Base-by-base conservation (phyloP, 2,888 invertebrate species). In the Parnassius smintheus region DNA sequence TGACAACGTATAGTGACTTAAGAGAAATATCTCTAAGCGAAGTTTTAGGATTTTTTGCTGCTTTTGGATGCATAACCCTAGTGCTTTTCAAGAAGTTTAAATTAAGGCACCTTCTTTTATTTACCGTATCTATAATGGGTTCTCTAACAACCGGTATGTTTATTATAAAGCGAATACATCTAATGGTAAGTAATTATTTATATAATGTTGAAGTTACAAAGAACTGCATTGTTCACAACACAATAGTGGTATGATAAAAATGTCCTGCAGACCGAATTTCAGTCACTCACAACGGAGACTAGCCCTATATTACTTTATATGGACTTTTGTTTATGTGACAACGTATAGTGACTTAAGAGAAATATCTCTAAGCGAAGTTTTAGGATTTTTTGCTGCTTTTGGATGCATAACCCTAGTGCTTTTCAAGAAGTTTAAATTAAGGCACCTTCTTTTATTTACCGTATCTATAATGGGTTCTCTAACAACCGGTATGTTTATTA, bases 291-390 rank as follows among this genome's bases (percentile, higher is more conserved):
- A 18, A 18, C 18, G 18, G n/a, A n/a, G n/a, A n/a, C n/a, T n/a
- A n/a, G n/a, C 66, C 41, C 60, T 89, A 4, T 82, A 77, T 65
- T 73, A 78, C 65, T 88, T 85, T 62, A 66, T 85, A 42, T 86
- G 84, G 82, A 81, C 83, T 60, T 82, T 78, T 44, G 62, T 88
- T 9, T 88, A 85, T 59, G 72, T 87, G 62, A 81, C 77, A 67
- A 70, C 84, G 41, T 82, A 82, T 61, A 79, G 68, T 59, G 73
- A 73, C 61, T 71, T 71, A 12, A 61, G 74, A 10, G 70, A 76
- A 61, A 69, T 68, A 10, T 35, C 77, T 9, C 64, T 81, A 48
- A 66, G 79, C 11, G 75, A 81, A 75, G 66, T 83, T 41, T 65
- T 83, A 41, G 72, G 77, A 54, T 80, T 78, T 55, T 64, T 79